A percentile compares a stretch with the other conserved stretches of the same genome.
These are phyloP conservation scores for Callipepla californica DNA, from an alignment of 2,113 vertebrate species.

Conservation along the genomic window DNA sequence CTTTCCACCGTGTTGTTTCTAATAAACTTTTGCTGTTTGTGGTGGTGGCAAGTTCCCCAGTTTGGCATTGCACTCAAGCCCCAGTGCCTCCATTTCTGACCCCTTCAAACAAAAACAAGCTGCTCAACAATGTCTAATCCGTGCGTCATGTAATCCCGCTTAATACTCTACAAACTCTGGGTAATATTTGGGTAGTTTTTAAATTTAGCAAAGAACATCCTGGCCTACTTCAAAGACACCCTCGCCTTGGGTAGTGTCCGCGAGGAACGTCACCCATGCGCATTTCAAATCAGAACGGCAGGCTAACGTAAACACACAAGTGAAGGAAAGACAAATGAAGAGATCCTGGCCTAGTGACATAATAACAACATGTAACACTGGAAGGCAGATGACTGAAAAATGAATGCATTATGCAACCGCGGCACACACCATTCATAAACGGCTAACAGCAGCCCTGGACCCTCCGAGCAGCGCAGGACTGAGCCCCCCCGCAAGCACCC, in stretches of 20 bases:
- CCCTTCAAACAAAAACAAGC: conserved; percentile 80
- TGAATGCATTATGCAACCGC: not conserved
- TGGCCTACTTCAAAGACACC: conserved; percentile 81
- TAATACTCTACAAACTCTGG: conserved; percentile 83
- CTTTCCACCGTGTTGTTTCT: not conserved
- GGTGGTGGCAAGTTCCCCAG: not conserved
- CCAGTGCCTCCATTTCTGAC: conserved; percentile 58
- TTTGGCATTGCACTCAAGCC: not conserved
- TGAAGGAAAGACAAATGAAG: not conserved
- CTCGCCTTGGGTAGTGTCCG: not conserved
- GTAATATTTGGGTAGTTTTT: conserved; percentile 80
- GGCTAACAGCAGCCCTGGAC: not conserved
- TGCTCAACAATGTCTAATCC: conserved; percentile 83
- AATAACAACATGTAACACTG: not conserved
- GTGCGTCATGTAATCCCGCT: conserved; percentile 82
- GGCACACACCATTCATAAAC: not conserved
- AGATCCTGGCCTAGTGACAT: not conserved
- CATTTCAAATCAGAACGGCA: not conserved
- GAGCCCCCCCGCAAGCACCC: accelerated
- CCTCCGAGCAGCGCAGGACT: accelerated
- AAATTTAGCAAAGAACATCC: conserved; percentile 84
- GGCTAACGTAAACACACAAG: accelerated
- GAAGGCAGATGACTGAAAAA: not conserved
- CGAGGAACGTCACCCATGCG: not conserved
- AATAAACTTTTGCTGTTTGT: not conserved